Base-by-base conservation (phyloP, 2,113 vertebrate species). In the Ciconia boyciana region DNA sequence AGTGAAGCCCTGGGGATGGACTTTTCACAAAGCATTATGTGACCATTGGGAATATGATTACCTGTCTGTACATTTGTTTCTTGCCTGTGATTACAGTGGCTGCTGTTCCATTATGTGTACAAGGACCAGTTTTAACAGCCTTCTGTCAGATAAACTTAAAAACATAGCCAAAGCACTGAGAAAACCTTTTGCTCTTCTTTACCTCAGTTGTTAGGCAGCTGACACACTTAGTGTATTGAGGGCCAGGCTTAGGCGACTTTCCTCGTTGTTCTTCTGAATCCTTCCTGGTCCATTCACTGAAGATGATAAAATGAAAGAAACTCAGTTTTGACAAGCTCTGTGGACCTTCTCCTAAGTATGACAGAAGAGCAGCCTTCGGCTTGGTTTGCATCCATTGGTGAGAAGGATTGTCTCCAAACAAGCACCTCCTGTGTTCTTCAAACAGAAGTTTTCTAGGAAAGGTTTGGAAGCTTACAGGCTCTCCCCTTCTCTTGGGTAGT, bases 401-500 rank as follows among this genome's bases (percentile, higher is more conserved):
- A 18, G 58, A 85, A 88, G 25, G 21, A 77, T 39, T 24, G 14
- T 26, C 28, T 74, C 41, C n/a, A 82, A 46, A 80, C 31, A 5
- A 29, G 7, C 10, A 20, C 5, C 0, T 62, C 25, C 13, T 4
- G 1, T 3, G 0, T 46, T 55, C 39, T 70, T 88, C 46, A 79
- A 93, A 64, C 13, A 48, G 24, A 16, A 74, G 14, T 62, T 77
- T 90, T 58, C 39, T 78, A 34, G 26, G 43, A 58, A 89, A 86
- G 12, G 14, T 68, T 13, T 54, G 24, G n/a, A 87, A 94, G 80
- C 24, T 29, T 78, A 8, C 29, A 60, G 36, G 28, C 1, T 62
- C 15, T 61, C 2, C 4, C 7, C 6, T 5, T 82, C 11, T 57
- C 46, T 48, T 61, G 9, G 4, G 11, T 28, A 8, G 16, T 65